These are phyloP conservation scores for Actinostola sp. DNA, from an alignment of 92 coral and sea anemone species.

Conservation along the genomic window DNA sequence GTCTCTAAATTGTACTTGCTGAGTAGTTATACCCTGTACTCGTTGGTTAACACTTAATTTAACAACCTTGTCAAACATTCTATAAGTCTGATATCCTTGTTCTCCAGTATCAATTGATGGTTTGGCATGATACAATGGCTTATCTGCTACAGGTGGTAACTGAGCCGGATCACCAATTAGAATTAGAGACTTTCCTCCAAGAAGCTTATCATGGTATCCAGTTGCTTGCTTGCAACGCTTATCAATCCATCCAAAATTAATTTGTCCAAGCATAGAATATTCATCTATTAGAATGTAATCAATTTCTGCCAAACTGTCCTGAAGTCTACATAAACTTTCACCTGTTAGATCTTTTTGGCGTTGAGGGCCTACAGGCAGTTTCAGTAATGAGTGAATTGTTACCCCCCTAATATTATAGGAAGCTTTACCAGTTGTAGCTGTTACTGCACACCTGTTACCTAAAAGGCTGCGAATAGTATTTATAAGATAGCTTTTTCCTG, in stretches of 20 bases:
- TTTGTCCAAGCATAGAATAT: slow-evolving; percentile 78
- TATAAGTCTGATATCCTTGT: slow-evolving; percentile 67
- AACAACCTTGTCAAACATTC: slow-evolving; percentile 72
- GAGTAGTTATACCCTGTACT: too few species aligned
- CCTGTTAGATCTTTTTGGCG: slow-evolving; percentile 67
- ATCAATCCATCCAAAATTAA: slow-evolving; percentile 70
- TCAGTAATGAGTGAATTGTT: slow-evolving; percentile 68
- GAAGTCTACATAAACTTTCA: slow-evolving; percentile 52
- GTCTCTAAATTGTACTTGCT: too few species aligned
- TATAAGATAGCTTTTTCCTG: slow-evolving; percentile 52
- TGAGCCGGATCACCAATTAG: slow-evolving; percentile 77
- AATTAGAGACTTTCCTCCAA: slow-evolving; percentile 60
- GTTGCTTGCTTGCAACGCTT: slow-evolving; percentile 68
- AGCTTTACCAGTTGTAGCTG: slow-evolving; percentile 81
- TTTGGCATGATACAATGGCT: slow-evolving; percentile 70
- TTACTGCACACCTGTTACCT: slow-evolving; percentile 64
- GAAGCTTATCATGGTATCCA: too few species aligned
- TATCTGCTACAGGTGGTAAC: slow-evolving; percentile 81
- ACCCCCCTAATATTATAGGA: slow-evolving; percentile 66
- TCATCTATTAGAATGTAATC: slow-evolving; percentile 70
- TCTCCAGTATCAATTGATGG: slow-evolving; percentile 71
- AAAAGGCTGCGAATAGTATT: slow-evolving; percentile 71
- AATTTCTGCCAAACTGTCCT: slow-evolving; percentile 25
- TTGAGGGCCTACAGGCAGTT: slow-evolving; percentile 65
- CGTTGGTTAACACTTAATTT: slow-evolving; percentile 64